These are phyloP conservation scores for Meteorus sp. DNA, from an alignment of 1,140 invertebrate genomes.

Conservation along the genomic window DNA sequence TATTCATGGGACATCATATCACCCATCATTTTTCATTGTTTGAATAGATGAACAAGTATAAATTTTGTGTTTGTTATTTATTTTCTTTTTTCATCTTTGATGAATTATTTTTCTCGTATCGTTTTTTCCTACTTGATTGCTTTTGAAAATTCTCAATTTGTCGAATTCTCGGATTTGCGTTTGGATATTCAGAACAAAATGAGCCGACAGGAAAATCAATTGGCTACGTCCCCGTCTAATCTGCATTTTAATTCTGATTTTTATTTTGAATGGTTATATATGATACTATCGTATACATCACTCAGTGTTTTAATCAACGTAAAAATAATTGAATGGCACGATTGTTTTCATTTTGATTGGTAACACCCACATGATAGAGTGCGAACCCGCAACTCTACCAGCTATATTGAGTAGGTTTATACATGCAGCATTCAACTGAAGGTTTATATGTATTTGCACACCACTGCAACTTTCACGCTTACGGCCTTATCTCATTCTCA, in stretches of 20 bases:
- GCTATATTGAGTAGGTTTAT: neutral
- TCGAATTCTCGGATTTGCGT: too few species aligned
- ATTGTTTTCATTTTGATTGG: conserved; percentile 18
- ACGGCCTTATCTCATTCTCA: neutral
- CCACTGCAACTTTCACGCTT: neutral
- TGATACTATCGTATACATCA: neutral
- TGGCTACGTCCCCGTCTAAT: neutral
- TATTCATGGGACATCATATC: too few species aligned
- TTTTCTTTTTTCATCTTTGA: too few species aligned
- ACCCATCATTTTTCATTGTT: too few species aligned
- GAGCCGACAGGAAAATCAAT: conserved; percentile 1
- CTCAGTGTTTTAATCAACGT: conserved; percentile 2
- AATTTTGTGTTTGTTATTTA: too few species aligned
- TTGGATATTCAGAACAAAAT: too few species aligned
- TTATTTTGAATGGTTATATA: neutral
- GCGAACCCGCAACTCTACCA: neutral
- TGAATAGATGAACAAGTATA: neutral
- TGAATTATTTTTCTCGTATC: too few species aligned
- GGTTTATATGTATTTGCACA: conserved; percentile 5
- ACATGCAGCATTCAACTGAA: too few species aligned
- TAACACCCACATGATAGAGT: conserved; percentile 14
- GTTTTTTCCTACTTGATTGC: too few species aligned
- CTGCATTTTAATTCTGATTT: conserved; percentile 3
- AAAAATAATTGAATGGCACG: conserved; percentile 24
- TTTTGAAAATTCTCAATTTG: too few species aligned